Base-by-base conservation (phyloP, 2,888 invertebrate genomes). In the Lamproptera curius region DNA sequence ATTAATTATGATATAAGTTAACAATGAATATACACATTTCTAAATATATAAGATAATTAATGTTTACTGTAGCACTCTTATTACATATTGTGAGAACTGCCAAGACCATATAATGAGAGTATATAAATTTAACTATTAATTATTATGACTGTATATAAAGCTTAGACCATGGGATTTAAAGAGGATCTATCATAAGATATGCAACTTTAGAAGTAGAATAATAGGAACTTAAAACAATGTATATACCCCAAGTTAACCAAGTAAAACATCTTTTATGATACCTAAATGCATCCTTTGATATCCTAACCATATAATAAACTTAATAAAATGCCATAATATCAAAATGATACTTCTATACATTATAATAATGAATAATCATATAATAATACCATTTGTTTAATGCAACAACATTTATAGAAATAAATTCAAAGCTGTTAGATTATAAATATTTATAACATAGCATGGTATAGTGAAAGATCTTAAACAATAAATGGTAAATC, bases 401-500 rank as follows among this genome's bases (percentile, higher is more conserved):
- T 31, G n/a, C 50, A 40, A 35, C 49, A 48, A 34, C 43, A 44
- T 48, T 46, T 48, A 16, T 34, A 31, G 17, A 39, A 35, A 39
- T 31, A 37, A 51, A 53, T 53, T 51, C 39, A 47, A 42, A 51
- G 50, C 39, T 26, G 49, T 50, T 51, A 46, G 14, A 43, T 46
- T 52, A 52, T 48, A 56, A 51, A 54, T 62, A 58, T 59, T 57
- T 45, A 56, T 59, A 51, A 44, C n/a, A 41, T 11, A 31, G 46
- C 54, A 48, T 34, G 46, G 52, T 40, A 39, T 28, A 39, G 53
- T 54, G 40, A 50, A 51, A 48, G 54, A 44, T 10, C 26, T 54
- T 76, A 82, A 50, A 82, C 39, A 48, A 73, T 61, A 61, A 86
- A 81, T n/a, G 86, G 80, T 61, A 71, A 47, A 54, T 74, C 65